These are phyloP conservation scores for Xiphophorus maculatus DNA, from an alignment of 2,113 vertebrate species.

Conservation along the genomic window DNA sequence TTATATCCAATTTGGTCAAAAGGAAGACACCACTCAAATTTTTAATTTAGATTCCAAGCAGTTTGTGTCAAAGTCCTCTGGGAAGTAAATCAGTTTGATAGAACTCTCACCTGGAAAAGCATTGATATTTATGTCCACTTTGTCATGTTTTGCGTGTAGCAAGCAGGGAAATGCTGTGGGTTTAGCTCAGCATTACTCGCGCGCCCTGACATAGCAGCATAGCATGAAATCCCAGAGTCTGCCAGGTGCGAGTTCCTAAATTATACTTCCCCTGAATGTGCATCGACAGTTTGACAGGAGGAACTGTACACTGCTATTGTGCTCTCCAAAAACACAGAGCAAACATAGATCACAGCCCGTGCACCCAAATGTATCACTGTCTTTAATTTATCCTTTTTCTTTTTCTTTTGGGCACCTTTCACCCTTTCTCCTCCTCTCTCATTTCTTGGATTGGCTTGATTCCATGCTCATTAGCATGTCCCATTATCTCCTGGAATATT, in stretches of 20 bases:
- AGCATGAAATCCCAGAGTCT: constrained; percentile 63
- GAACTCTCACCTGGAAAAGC: constrained; percentile 9
- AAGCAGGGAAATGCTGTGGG: constrained; percentile 53
- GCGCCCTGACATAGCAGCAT: constrained; percentile 56
- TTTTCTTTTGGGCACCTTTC: constrained; percentile 41
- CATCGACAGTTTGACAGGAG: constrained; percentile 68
- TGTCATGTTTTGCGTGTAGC: constrained; percentile 53
- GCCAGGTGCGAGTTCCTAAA: constrained; percentile 73
- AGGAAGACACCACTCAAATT: too few relatives aligned
- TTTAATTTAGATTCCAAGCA: too few relatives aligned
- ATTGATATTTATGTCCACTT: constrained; percentile 54
- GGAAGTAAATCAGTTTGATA: constrained; percentile 8
- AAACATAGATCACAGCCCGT: constrained; percentile 26
- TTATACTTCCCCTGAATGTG: constrained; percentile 64
- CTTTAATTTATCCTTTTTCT: neutral
- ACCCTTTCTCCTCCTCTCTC: constrained; percentile 41
- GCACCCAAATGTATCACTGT: constrained; percentile 5
- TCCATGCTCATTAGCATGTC: constrained; percentile 82
- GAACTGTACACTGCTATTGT: constrained; percentile 32
- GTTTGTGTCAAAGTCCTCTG: constrained; percentile 2
- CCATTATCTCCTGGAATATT: constrained; percentile 81
- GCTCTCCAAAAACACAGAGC: constrained; percentile 47
- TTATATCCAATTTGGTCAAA: too few relatives aligned
- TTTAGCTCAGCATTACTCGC: constrained; percentile 63
- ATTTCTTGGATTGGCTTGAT: constrained; percentile 77